Evolutionary conservation across 1,140 invertebrate species (phyloP), one percentile per base, ranked within the genome.

Genomic region (Drosophila teissieri): DNA sequence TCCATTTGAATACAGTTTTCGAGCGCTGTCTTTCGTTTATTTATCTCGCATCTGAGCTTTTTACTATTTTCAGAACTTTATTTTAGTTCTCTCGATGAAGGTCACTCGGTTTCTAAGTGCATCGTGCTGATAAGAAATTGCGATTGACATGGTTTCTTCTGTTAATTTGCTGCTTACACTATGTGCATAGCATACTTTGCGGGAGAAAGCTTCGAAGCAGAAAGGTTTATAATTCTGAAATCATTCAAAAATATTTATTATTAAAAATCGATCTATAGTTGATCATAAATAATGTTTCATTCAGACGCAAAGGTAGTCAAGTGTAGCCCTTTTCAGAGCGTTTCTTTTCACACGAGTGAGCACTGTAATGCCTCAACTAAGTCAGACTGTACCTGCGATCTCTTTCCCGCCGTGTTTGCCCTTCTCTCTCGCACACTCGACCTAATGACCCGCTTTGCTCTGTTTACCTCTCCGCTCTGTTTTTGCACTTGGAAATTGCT

Each of bases 371-470:
- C 39, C 52, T 62, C 63, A 79, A 57, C 72, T 78, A 57, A 58
- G 55, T 58, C 56, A 31, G 64, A 40, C 56, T 65, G 48, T 63
- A 52, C 31, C 12, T 53, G 36, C 31, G 14, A 42, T 48, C 36
- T 14, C n/a, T 64, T 11, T 46, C 19, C 40, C 42, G 54, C 39
- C 55, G 15, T 49, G 36, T 37, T 24, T 24, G 19, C 19, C 15
- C 70, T 24, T 64, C 15, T 12, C n/a, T 11, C 39, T 31, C 31
- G 10, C 1, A 15, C 63, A 70, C 17, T 34, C 64, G 79, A 89
- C 83, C 83, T 67, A 73, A 62, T 88, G 83, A 88, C 83, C 84
- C 67, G 84, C 81, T 70, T 68, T 68, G 57, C 79, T 51, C 62
- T 52, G 69, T 55, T 80, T 58, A 80, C 72, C 55, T 31, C 58